phyloP scores from a whole-genome alignment of 1,140 invertebrate species.

The Pissodes strobi region DNA sequence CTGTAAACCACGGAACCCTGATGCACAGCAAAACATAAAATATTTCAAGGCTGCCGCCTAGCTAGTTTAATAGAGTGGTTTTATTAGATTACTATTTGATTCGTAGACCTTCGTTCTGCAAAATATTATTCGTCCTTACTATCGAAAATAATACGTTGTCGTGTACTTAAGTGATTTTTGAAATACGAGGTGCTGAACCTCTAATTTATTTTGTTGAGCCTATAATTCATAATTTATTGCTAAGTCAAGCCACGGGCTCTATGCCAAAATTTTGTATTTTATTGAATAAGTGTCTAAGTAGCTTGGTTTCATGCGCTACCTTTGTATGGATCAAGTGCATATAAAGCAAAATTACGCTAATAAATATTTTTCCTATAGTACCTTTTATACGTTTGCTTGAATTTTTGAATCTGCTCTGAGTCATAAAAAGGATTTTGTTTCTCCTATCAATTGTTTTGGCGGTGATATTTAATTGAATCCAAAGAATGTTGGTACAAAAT shows the following conservation, averaged over 20 bases:
- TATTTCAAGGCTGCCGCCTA: slow-evolving; percentile 1
- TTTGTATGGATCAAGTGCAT: no score
- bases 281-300: no score
- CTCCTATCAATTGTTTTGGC: no score
- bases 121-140: slow-evolving; percentile 17
- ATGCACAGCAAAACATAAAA: slow-evolving; percentile 8
- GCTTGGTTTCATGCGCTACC: no score
- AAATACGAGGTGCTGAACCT: slow-evolving; percentile 9
- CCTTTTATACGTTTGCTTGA: no score
- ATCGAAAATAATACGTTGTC: slow-evolving; percentile 16
- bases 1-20: slow-evolving; percentile 5
- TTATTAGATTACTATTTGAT: slow-evolving; percentile 20
- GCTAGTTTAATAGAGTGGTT: slow-evolving; percentile 15
- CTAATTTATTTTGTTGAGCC: slow-evolving; percentile 1
- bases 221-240: not conserved
- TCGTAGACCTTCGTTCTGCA: not conserved
- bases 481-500: no score
- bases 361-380: no score
- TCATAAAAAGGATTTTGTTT: no score
- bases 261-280: not conserved
- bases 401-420: no score
- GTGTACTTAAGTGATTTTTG: slow-evolving; percentile 2
- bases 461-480: no score
- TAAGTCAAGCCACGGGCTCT: not conserved
- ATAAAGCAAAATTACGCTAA: no score